Conservation (phyloP, 2,113 vertebrate species). For the Clarias gariepinus region DNA sequence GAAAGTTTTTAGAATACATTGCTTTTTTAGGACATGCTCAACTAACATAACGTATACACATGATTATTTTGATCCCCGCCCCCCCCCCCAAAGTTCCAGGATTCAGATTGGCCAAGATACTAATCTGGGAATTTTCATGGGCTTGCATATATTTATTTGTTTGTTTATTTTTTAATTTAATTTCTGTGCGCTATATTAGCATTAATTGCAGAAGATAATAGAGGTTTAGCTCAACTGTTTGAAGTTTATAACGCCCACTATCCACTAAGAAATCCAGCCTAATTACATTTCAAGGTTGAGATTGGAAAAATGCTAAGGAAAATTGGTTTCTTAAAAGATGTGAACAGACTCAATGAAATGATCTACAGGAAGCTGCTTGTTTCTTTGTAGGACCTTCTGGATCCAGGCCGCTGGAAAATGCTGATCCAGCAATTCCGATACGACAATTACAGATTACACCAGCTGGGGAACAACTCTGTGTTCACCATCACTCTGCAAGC, state of each 20-base stretch:
- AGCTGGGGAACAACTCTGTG: conserved; percentile 97
- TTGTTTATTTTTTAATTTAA: background rate
- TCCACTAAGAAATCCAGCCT: background rate
- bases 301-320: background rate
- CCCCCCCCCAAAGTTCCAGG: too few relatives aligned
- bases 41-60: background rate
- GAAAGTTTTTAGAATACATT: background rate
- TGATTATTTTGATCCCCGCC: too few relatives aligned
- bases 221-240: background rate
- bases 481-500: conserved; percentile 98
- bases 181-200: background rate
- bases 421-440: conserved; percentile 98
- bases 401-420: conserved; percentile 98
- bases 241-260: background rate
- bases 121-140: background rate
- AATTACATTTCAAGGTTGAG: background rate
- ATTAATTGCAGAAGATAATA: background rate
- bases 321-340: background rate
- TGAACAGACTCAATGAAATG: background rate
- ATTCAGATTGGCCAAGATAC: background rate
- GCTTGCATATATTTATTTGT: background rate
- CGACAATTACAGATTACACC: conserved; percentile 99
- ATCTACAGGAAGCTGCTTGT: conserved; percentile 24
- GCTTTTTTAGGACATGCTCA: background rate
- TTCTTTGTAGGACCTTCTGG: conserved; percentile 88